Percentiles rank a stretch among this genome's conserved stretches.
phyloP scores from a whole-genome alignment of 2,113 vertebrate species.

The Rhipidura dahli region DNA sequence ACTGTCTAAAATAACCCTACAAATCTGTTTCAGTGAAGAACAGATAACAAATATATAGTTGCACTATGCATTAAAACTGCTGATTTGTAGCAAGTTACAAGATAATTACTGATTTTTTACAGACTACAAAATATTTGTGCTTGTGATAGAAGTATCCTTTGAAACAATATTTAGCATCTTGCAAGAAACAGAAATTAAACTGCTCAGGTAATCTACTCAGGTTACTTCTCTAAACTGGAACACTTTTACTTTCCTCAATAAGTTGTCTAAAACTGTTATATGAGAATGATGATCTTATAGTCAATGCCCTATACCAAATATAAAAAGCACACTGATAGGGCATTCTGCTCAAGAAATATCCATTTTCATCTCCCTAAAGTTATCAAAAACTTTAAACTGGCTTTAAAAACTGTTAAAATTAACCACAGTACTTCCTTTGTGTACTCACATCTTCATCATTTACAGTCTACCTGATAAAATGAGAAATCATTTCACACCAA shows the following conservation, averaged over 20 bases:
- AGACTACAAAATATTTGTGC: background rate
- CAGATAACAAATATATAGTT: background rate
- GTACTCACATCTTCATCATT: background rate
- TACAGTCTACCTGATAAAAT: background rate
- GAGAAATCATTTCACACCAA: background rate
- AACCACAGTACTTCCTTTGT: background rate
- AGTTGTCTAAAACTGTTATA: background rate
- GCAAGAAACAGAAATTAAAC: background rate
- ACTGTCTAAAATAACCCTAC: background rate
- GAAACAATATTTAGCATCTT: background rate
- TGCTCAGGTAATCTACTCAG: background rate
- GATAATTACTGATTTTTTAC: background rate
- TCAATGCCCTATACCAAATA: background rate
- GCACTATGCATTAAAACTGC: background rate
- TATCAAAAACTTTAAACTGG: background rate
- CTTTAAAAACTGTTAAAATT: constrained; percentile 1
- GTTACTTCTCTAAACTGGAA: background rate
- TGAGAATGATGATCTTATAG: background rate
- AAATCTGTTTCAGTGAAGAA: background rate
- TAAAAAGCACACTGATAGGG: background rate
- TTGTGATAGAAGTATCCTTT: background rate
- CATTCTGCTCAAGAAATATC: background rate
- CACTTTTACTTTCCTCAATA: background rate
- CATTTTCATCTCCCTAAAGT: background rate
- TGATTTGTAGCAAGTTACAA: background rate